Conservation (phyloP, 2,797 vertebrate species). For the Tiaroga cobitis region DNA sequence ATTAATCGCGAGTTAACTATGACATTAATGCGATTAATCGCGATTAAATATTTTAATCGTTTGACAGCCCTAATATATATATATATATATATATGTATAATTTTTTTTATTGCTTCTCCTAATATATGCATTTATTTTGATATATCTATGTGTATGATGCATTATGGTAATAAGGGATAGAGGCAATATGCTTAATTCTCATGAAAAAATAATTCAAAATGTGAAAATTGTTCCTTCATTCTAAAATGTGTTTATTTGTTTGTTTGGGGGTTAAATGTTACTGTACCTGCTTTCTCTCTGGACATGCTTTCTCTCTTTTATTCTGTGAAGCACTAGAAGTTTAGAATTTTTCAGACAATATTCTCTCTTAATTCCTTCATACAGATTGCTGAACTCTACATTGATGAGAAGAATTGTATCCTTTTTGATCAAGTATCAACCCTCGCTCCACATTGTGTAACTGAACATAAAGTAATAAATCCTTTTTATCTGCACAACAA, state of each 20-base stretch:
- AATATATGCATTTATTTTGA: no score
- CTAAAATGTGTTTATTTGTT: background rate
- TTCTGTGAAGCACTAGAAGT: background rate
- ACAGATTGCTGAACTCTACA: conserved; percentile 84
- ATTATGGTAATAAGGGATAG: background rate
- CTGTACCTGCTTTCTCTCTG: background rate
- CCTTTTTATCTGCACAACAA: background rate
- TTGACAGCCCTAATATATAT: no score
- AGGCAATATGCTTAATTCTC: no score
- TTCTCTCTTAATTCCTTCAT: conserved; percentile 61
- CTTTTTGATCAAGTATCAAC: conserved; percentile 65
- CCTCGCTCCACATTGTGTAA: background rate
- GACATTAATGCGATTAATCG: no score
- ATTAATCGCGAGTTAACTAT: no score
- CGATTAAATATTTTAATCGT: no score
- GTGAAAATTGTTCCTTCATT: background rate
- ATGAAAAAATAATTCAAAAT: background rate
- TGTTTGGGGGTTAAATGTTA: background rate
- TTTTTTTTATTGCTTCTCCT: no score
- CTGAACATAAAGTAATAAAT: background rate
- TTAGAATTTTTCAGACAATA: conserved; percentile 32
- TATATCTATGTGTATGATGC: background rate
- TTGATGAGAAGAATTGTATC: conserved; percentile 85
- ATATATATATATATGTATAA: no score
- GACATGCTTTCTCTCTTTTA: background rate